A percentile compares a stretch with the other conserved stretches of the same genome.
Evolutionary conservation across 2,113 vertebrate species (phyloP).

Genomic region (Cebidichthys violaceus): DNA sequence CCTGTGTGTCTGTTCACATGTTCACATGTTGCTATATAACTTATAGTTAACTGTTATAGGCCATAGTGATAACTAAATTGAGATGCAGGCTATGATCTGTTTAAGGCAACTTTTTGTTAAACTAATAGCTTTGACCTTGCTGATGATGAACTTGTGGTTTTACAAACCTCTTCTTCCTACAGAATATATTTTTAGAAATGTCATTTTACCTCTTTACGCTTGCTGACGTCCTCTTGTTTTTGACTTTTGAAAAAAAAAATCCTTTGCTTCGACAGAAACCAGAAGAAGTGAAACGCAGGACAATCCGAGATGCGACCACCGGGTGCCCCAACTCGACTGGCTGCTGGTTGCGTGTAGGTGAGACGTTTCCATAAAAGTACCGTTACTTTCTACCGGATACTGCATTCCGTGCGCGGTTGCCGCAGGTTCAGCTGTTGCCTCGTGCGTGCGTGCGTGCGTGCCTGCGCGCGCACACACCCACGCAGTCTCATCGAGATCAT

Average conservation of each 20-base stretch:
- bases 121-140: conserved; percentile 18
- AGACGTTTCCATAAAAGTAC: conserved; percentile 93
- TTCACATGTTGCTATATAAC: background rate
- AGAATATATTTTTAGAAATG: background rate
- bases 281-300: conserved; percentile 5
- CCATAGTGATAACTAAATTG: background rate
- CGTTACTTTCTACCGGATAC: conserved; percentile 85
- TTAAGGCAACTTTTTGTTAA: background rate
- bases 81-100: background rate
- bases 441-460: conserved; percentile 1
- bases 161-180: background rate
- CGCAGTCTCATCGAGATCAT: conserved; percentile 11
- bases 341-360: conserved; percentile 61
- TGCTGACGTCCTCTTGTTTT: conserved; percentile 31
- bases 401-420: conserved; percentile 89
- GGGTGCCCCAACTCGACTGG: conserved; percentile 73
- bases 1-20: background rate
- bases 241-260: conserved; percentile 23
- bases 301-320: conserved; percentile 54
- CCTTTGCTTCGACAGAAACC: conserved; percentile 19
- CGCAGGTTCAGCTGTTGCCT: conserved; percentile 88
- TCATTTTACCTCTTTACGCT: conserved; percentile 45
- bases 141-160: background rate
- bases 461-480: background rate
- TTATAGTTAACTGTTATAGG: background rate